Conservation (phyloP, 2,113 vertebrate species). For the Corvus moneduloides region DNA sequence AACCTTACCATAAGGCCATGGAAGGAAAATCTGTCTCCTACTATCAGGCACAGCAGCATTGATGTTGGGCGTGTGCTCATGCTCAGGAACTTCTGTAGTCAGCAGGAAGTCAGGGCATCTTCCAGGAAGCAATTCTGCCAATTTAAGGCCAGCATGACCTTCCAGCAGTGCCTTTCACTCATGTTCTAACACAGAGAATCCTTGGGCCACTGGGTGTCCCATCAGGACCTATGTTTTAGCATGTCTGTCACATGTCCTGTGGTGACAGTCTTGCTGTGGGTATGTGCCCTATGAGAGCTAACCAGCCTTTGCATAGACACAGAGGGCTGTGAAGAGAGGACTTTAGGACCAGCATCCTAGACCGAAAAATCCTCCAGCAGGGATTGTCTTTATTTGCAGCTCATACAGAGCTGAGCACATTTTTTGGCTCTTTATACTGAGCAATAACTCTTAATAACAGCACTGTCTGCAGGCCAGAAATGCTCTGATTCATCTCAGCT, state of each 20-base stretch:
- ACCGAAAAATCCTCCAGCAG: not conserved
- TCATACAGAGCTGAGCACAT: slow-evolving; percentile 17
- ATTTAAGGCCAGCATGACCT: not conserved
- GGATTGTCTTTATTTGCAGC: slow-evolving; percentile 13
- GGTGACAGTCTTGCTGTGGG: not conserved
- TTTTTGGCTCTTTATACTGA: slow-evolving; percentile 24
- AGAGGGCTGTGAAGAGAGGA: not conserved
- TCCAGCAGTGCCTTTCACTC: not conserved
- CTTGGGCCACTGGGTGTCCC: not conserved
- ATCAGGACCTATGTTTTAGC: not conserved
- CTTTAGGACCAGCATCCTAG: not conserved
- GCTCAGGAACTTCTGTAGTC: not conserved
- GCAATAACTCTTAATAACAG: slow-evolving; percentile 50
- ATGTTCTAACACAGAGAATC: not conserved
- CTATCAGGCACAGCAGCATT: not conserved
- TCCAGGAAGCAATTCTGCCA: not conserved
- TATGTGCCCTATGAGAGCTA: not conserved
- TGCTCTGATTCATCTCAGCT: slow-evolving; percentile 45
- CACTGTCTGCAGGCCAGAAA: slow-evolving; percentile 45
- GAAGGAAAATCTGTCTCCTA: not conserved
- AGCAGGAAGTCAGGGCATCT: not conserved
- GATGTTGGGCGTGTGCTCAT: accelerated
- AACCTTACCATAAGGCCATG: not conserved
- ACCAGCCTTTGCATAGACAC: not conserved
- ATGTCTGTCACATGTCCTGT: not conserved